A percentile compares a stretch with the other conserved stretches of the same genome.
Evolutionary conservation across 2,888 invertebrate species (phyloP).

Genomic region (Acanthosepion pharaonis): DNA sequence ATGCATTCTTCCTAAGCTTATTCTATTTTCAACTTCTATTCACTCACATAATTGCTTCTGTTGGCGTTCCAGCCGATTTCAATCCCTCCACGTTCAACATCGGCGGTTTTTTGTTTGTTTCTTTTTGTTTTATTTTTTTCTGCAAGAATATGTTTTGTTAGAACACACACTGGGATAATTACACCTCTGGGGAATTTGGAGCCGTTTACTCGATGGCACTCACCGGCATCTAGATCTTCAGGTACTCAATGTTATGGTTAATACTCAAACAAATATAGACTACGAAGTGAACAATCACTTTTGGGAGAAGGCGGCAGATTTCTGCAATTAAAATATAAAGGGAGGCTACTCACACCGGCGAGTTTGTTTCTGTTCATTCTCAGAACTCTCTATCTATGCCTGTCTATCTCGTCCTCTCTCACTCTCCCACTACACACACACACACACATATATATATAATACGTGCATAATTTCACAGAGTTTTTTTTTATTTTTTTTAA

Average conservation of each 20-base stretch:
- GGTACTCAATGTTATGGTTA: neutral
- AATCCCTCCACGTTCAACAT: neutral
- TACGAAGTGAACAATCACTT: neutral
- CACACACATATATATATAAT: neutral
- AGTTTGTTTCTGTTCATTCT: neutral
- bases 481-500: no score
- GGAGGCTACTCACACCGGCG: neutral
- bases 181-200: neutral
- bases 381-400: neutral
- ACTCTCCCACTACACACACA: neutral
- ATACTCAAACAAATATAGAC: conserved; percentile 11
- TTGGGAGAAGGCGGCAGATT: neutral
- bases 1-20: neutral
- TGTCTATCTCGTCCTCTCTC: neutral
- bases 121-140: neutral
- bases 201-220: neutral
- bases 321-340: neutral
- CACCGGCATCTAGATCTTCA: neutral
- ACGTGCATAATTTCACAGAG: neutral
- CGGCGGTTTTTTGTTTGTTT: neutral
- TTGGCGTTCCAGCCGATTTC: neutral
- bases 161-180: conserved; percentile 1
- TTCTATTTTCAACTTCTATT: neutral
- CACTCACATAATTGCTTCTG: neutral
- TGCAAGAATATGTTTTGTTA: neutral